These are phyloP conservation scores for Carollia perspicillata DNA, from an alignment of 2,113 vertebrate genomes.

Conservation along the genomic window DNA sequence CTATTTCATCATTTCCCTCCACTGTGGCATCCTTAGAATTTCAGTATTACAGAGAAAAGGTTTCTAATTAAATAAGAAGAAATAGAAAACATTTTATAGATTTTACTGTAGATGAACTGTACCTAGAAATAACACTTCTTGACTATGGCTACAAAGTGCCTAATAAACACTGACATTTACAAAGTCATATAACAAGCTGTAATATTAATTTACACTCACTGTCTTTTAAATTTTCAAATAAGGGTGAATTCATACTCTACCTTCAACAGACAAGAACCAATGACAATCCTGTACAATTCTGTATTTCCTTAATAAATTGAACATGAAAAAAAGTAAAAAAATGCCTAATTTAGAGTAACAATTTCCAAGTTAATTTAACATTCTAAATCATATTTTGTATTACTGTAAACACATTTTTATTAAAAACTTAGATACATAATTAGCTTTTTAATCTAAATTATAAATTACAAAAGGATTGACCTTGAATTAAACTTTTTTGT, in stretches of 20 bases:
- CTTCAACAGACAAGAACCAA: background rate
- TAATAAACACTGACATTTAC: background rate
- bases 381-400: background rate
- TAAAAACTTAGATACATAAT: background rate
- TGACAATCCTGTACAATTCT: background rate
- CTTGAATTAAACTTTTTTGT: background rate
- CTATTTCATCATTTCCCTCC: background rate
- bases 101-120: background rate
- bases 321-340: background rate
- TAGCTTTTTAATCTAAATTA: background rate
- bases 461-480: slow-evolving; percentile 9
- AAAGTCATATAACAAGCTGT: background rate
- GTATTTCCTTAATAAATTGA: slow-evolving; percentile 21
- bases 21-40: background rate
- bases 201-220: background rate
- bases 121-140: background rate
- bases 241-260: background rate
- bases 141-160: background rate
- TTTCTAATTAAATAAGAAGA: slow-evolving; percentile 33
- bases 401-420: slow-evolving; percentile 13
- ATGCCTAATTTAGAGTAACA: background rate
- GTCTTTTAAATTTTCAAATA: background rate
- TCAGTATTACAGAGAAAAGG: slow-evolving; percentile 4
- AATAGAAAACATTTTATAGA: background rate
- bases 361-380: background rate